A percentile compares a stretch with the other conserved stretches of the same genome.
These are phyloP conservation scores for Sinhomidia bicolor DNA, from an alignment of 2,888 invertebrate species.

Conservation along the genomic window DNA sequence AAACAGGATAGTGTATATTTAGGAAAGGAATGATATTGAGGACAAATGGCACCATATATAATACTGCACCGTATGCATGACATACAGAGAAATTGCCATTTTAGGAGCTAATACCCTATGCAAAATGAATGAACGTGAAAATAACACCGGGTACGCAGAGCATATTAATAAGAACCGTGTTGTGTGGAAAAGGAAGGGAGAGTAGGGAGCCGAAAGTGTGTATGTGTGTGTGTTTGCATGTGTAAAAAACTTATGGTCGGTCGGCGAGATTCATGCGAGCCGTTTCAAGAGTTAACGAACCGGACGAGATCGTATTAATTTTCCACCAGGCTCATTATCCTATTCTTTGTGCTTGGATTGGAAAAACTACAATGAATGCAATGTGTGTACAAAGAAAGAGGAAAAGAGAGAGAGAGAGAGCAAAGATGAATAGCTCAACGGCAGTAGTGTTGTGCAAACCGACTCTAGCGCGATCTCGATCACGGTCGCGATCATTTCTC, in stretches of 20 bases:
- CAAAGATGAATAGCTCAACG: no score
- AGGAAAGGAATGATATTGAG: conserved; percentile 47
- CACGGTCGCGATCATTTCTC: no score
- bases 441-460: no score
- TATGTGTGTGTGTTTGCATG: background rate
- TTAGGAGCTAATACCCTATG: conserved; percentile 1
- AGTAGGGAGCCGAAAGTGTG: background rate
- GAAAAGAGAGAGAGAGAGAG: no score
- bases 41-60: conserved; percentile 56
- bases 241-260: conserved; percentile 22
- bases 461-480: no score
- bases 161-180: background rate
- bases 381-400: background rate
- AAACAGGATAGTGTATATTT: conserved; percentile 27
- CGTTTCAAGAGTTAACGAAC: conserved; percentile 73
- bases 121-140: background rate
- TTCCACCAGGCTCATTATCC: conserved; percentile 68
- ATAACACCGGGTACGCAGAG: background rate
- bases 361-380: background rate
- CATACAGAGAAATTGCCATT: conserved; percentile 25
- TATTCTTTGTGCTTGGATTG: conserved; percentile 43
- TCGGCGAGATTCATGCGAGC: conserved; percentile 59
- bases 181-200: background rate
- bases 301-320: conserved; percentile 72
- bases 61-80: conserved; percentile 3